A percentile compares a stretch with the other conserved stretches of the same genome.
Evolutionary conservation across 2,113 vertebrate genomes (phyloP).

Genomic region (Turnix velox): DNA sequence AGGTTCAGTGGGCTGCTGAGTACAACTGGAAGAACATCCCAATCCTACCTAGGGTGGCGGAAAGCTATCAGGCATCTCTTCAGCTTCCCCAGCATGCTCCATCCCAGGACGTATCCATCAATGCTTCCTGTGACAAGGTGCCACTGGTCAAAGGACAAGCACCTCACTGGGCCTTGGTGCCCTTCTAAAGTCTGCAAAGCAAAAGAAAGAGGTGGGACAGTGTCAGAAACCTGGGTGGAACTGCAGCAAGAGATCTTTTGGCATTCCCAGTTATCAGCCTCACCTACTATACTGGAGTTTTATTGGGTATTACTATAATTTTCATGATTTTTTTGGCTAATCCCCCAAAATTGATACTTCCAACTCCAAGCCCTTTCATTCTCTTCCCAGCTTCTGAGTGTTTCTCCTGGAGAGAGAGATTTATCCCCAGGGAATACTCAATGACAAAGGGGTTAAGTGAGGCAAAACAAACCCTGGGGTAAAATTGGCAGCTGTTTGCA

Average conservation of each 20-base stretch:
- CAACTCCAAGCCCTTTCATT: not conserved
- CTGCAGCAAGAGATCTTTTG: rapidly evolving
- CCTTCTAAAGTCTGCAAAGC: slow-evolving; percentile 72
- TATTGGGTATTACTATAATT: not conserved
- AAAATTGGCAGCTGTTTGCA: not conserved
- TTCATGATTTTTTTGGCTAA: not conserved
- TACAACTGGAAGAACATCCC: not conserved
- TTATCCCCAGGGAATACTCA: not conserved
- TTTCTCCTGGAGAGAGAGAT: not conserved
- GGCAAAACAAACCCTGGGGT: not conserved
- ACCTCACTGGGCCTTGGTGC: slow-evolving; percentile 79
- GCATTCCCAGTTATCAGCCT: not conserved
- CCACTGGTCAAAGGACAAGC: slow-evolving; percentile 82
- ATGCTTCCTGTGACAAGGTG: slow-evolving; percentile 83
- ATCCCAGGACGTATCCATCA: slow-evolving; percentile 78
- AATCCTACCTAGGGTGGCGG: slow-evolving; percentile 82
- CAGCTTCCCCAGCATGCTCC: slow-evolving; percentile 78
- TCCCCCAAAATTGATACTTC: no score
- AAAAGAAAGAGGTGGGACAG: not conserved
- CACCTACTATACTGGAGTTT: rapidly evolving
- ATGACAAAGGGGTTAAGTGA: not conserved
- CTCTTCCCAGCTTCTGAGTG: not conserved
- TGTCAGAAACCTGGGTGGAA: not conserved
- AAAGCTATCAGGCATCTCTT: slow-evolving; percentile 78
- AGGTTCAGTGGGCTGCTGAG: not conserved